Base-by-base conservation (phyloP, 1,140 invertebrate species). In the Venustaconcha ellipsiformis region DNA sequence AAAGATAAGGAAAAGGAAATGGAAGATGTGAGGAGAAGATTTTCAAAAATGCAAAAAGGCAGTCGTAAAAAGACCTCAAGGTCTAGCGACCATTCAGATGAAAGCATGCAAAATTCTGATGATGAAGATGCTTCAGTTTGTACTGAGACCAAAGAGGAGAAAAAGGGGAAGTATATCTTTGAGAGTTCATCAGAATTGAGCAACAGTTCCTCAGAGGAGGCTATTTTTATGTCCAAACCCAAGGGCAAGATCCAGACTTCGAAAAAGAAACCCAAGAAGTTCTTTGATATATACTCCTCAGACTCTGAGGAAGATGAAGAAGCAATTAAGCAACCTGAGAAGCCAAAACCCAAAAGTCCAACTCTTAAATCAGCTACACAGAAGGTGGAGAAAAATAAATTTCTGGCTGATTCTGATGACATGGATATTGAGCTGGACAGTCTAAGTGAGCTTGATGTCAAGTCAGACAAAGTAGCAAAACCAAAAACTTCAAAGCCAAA, bases 11-110 rank as follows among this genome's bases (percentile, higher is more conserved):
- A 86, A 76, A 76, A 96, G 83, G 92, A 95, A 11, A 94, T 96
- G 88, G 94, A 95, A 89, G 94, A 94, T 88, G 92, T 96, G 88
- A 95, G 96, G 23, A 96, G 96, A 6, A 48, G 96, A 83, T 87
- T 72, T 59, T 72, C 72, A 56, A 72, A 59, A 68, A 67, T 97
- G 58, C 96, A 97, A 86, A 94, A 96, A 87, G 95, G 94, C 23
- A 82, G 90, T 48, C 81, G 79, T 57, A 82, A 81, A 64, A 80
- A 83, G 64, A 81, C 79, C 3, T 68, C 66, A 26, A 74, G 68
- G 20, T 70, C 73, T n/a, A 82, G 82, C 76, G 83, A 81, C 72
- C 78, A 82, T 18, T 76, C 74, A 14, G 82, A 83, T 55, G 79
- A 74, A 68, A 82, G 83, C 73, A 72, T 73, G 4, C 63, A 80